Conservation (phyloP, 2,797 vertebrate species). For the Brotula barbata region DNA sequence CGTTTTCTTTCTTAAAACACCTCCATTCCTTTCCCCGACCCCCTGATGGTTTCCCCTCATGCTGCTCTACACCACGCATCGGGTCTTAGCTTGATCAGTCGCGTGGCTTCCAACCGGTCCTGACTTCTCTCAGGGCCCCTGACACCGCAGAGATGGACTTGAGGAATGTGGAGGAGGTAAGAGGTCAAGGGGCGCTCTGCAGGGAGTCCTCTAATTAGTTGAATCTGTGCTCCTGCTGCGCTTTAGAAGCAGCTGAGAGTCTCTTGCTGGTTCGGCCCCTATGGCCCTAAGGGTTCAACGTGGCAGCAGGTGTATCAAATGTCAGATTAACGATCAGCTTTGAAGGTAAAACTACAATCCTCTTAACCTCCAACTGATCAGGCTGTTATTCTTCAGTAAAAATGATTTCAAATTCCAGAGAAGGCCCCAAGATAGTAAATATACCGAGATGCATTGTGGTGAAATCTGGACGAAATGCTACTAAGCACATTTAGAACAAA, state of each 20-base stretch:
- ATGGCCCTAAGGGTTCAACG: conserved; percentile 8
- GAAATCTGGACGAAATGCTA: too few relatives aligned
- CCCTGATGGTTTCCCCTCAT: too few relatives aligned
- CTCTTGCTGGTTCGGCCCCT: neutral
- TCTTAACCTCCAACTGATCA: too few relatives aligned
- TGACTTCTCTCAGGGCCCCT: conserved; percentile 37
- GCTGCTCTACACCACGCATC: conserved; percentile 37
- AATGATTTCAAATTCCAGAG: too few relatives aligned
- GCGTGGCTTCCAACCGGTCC: conserved; percentile 49
- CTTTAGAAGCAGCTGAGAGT: conserved; percentile 5
- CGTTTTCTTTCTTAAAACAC: too few relatives aligned
- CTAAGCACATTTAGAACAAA: too few relatives aligned
- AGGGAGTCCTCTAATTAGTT: conserved; percentile 45
- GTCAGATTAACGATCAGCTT: conserved; percentile 16
- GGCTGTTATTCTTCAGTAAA: too few relatives aligned
- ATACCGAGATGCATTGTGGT: too few relatives aligned
- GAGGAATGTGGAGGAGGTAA: conserved; percentile 56
- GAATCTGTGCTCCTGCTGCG: conserved; percentile 18
- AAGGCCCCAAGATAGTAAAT: too few relatives aligned
- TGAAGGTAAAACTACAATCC: conserved; percentile 18
- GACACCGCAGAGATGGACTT: conserved; percentile 22
- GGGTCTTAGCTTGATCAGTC: conserved; percentile 57
- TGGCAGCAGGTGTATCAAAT: conserved; percentile 7
- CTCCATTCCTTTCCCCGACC: too few relatives aligned
- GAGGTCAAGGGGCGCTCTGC: conserved; percentile 40